These are phyloP conservation scores for Melanotaenia maccullochi DNA, from an alignment of 2,797 vertebrate genomes.

Conservation along the genomic window DNA sequence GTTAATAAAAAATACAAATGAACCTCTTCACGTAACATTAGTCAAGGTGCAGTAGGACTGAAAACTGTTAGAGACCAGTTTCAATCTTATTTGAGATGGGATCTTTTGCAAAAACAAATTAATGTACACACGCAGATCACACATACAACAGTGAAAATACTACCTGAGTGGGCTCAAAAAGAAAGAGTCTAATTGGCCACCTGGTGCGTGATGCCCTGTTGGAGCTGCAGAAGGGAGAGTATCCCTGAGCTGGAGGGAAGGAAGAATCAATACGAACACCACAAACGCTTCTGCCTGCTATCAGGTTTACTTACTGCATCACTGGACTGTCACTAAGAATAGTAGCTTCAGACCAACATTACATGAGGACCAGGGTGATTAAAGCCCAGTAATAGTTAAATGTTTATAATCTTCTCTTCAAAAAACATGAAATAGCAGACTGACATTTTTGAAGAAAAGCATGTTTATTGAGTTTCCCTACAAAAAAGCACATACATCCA, in stretches of 20 bases:
- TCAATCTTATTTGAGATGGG: slow-evolving; percentile 10
- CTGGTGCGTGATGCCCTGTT: slow-evolving; percentile 56
- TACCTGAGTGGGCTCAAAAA: slow-evolving; percentile 33
- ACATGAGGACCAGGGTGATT: slow-evolving; percentile 25
- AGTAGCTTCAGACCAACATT: slow-evolving; percentile 17
- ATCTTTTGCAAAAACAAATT: slow-evolving; percentile 9
- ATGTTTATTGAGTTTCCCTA: not conserved
- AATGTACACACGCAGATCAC: slow-evolving; percentile 26
- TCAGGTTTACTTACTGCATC: slow-evolving; percentile 60
- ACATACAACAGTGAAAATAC: slow-evolving; percentile 26
- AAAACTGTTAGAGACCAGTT: slow-evolving; percentile 20
- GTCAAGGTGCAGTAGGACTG: slow-evolving; percentile 12
- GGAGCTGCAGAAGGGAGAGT: slow-evolving; percentile 51
- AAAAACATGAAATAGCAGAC: slow-evolving; percentile 8
- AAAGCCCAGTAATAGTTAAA: slow-evolving; percentile 14
- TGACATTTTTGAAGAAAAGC: not conserved
- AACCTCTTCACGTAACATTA: slow-evolving; percentile 20
- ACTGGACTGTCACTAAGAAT: slow-evolving; percentile 46
- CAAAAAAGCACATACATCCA: not conserved
- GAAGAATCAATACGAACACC: slow-evolving; percentile 66
- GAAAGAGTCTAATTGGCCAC: slow-evolving; percentile 65
- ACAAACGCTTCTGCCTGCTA: slow-evolving; percentile 44
- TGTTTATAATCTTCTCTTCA: slow-evolving; percentile 20
- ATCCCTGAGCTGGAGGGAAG: slow-evolving; percentile 48
- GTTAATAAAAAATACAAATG: not conserved